Percentiles rank a stretch among this genome's conserved stretches.
phyloP scores from a whole-genome alignment of 2,797 vertebrate genomes.

The Rhynchotus rufescens region DNA sequence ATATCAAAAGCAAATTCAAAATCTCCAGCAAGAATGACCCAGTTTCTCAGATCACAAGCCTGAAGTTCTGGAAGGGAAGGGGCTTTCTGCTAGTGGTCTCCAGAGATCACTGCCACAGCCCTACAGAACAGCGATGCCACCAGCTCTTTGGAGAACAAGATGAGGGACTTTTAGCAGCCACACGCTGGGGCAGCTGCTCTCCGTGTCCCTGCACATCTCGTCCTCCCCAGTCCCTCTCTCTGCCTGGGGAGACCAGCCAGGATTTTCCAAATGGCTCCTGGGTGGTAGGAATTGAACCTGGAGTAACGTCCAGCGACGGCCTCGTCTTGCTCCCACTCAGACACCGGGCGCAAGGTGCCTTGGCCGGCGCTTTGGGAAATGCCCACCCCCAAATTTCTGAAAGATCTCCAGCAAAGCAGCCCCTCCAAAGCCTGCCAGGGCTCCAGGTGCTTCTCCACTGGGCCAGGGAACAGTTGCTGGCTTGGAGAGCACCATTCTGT shows the following conservation, averaged over 20 bases:
- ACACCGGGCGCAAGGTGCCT: accelerated
- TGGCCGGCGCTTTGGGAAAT: background rate
- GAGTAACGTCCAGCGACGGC: background rate
- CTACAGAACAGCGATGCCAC: background rate
- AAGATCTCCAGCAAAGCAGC: background rate
- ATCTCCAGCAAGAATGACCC: background rate
- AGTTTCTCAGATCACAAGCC: background rate
- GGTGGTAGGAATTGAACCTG: accelerated
- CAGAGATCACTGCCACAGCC: background rate
- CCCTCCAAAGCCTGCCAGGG: background rate
- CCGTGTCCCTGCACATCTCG: background rate
- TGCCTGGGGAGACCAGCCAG: background rate
- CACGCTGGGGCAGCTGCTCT: background rate
- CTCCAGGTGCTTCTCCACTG: conserved; percentile 8
- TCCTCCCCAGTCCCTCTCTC: no score
- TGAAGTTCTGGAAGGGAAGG: background rate
- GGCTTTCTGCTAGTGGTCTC: background rate
- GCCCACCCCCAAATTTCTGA: background rate
- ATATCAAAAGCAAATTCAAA: background rate
- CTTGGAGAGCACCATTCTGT: background rate
- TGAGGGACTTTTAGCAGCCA: background rate
- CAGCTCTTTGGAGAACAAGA: background rate
- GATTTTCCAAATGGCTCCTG: background rate
- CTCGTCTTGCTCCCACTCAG: accelerated
- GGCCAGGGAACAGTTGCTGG: background rate